Evolutionary conservation across 2,888 invertebrate species (phyloP).

Genomic region (Pantelozetes paolii): DNA sequence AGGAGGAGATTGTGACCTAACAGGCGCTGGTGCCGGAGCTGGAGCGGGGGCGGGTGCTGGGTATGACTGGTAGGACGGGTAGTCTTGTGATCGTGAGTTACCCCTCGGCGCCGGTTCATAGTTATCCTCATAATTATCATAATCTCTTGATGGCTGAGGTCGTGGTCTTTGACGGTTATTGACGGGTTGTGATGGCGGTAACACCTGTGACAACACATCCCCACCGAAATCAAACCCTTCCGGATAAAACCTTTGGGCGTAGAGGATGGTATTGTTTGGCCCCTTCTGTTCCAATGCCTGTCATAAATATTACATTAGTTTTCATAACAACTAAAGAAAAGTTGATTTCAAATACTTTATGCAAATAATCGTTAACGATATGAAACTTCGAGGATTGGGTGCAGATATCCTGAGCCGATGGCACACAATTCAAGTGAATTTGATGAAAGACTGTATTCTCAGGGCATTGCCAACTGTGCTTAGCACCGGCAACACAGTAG

Average conservation of each 20-base stretch:
- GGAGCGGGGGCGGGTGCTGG: not conserved
- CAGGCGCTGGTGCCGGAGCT: not conserved
- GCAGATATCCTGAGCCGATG: conserved; percentile 80
- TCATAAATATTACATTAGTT: conserved; percentile 14
- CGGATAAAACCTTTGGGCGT: conserved; percentile 52
- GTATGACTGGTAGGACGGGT: conserved; percentile 25
- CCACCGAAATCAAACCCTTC: conserved; percentile 46
- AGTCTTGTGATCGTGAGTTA: conserved; percentile 19
- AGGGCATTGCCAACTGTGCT: conserved; percentile 75
- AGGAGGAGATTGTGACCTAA: not conserved
- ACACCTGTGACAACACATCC: conserved; percentile 23
- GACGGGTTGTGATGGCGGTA: conserved; percentile 31
- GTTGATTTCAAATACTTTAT: conserved; percentile 62
- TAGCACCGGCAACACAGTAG: conserved; percentile 77
- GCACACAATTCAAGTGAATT: conserved; percentile 90
- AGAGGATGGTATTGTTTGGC: conserved; percentile 50
- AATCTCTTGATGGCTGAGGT: not conserved
- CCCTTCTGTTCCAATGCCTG: conserved; percentile 47
- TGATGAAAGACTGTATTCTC: conserved; percentile 83
- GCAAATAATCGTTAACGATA: conserved; percentile 86
- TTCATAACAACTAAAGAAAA: not conserved
- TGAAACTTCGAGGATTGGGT: conserved; percentile 82
- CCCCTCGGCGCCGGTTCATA: conserved; percentile 20
- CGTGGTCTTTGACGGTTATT: conserved; percentile 14
- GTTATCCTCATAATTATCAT: conserved; percentile 1